A percentile compares a stretch with the other conserved stretches of the same genome.
Evolutionary conservation across 2,888 invertebrate species (phyloP).

Genomic region (Cremastobaeus sp.): DNA sequence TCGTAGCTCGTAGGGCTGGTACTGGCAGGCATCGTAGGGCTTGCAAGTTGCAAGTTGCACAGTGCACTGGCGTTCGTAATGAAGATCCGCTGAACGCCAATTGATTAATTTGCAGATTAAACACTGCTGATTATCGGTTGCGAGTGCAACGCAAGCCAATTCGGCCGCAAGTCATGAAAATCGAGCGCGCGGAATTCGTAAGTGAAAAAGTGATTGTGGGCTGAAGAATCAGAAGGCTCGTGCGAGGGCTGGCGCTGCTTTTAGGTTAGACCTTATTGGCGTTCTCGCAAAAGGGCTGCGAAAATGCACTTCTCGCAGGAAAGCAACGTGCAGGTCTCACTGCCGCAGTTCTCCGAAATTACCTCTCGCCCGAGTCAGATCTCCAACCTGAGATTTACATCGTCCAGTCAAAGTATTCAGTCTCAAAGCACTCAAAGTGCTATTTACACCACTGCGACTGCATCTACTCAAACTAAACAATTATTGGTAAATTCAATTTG

Average conservation of each 20-base stretch:
- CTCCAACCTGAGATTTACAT: constrained; percentile 64
- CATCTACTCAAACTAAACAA: constrained; percentile 69
- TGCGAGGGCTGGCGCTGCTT: constrained; percentile 27
- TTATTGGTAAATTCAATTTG: constrained; percentile 62
- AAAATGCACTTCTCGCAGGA: constrained; percentile 74
- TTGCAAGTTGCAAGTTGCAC: too few relatives aligned
- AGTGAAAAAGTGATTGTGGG: constrained; percentile 21
- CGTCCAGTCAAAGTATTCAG: constrained; percentile 63
- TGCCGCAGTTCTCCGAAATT: constrained; percentile 75
- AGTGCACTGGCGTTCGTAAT: constrained; percentile 62
- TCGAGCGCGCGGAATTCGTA: background rate
- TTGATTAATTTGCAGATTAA: constrained; percentile 65
- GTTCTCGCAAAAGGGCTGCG: constrained; percentile 27
- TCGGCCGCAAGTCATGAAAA: constrained; percentile 25
- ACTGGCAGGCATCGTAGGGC: too few relatives aligned
- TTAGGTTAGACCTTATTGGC: constrained; percentile 62
- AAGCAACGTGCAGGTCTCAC: constrained; percentile 67
- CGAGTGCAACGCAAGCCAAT: constrained; percentile 12
- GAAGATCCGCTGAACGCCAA: constrained; percentile 55
- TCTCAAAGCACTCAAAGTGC: constrained; percentile 66
- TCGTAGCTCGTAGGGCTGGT: too few relatives aligned
- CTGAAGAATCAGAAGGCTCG: constrained; percentile 14
- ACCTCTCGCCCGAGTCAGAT: constrained; percentile 66
- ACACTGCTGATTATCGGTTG: constrained; percentile 26
- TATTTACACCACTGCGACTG: constrained; percentile 70